phyloP scores from a whole-genome alignment of 1,140 invertebrate genomes.

The Brachionus calyciflorus region DNA sequence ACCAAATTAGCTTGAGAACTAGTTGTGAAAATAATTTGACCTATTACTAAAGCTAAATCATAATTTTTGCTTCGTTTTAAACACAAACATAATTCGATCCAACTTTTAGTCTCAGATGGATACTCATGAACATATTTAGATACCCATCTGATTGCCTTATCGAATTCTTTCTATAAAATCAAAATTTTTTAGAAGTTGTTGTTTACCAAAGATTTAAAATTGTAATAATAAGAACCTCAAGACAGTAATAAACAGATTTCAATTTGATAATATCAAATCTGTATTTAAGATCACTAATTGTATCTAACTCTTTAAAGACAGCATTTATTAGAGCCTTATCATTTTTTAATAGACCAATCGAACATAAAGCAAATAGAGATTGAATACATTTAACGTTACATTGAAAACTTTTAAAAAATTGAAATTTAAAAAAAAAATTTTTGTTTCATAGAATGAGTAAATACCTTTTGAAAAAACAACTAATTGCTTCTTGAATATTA shows the following conservation, averaged over 20 bases:
- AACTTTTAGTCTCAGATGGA: conserved; percentile 19
- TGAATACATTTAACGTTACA: conserved; percentile 46
- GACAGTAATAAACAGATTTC: conserved; percentile 43
- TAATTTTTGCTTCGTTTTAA: conserved; percentile 37
- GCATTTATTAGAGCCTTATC: conserved; percentile 27
- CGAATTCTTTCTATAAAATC: conserved; percentile 35
- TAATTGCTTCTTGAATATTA: conserved; percentile 45
- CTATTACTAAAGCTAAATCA: conserved; percentile 29
- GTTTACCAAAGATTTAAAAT: too few species aligned
- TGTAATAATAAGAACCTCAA: conserved; percentile 9
- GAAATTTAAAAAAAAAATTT: not conserved
- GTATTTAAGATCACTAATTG: conserved; percentile 33
- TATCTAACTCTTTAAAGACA: conserved; percentile 39
- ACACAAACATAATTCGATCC: conserved; percentile 40
- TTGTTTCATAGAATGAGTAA: not conserved
- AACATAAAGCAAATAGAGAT: conserved; percentile 43
- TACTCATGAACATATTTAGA: conserved; percentile 39
- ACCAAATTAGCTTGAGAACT: conserved; percentile 39
- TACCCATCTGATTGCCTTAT: conserved; percentile 35
- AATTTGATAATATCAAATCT: conserved; percentile 44
- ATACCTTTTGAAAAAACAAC: conserved; percentile 42
- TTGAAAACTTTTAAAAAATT: conserved; percentile 24
- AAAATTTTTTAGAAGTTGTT: not conserved
- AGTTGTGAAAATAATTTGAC: conserved; percentile 24
- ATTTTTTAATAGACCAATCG: conserved; percentile 36